phyloP scores from a whole-genome alignment of 2,888 invertebrate genomes.

The Erynnis tages region DNA sequence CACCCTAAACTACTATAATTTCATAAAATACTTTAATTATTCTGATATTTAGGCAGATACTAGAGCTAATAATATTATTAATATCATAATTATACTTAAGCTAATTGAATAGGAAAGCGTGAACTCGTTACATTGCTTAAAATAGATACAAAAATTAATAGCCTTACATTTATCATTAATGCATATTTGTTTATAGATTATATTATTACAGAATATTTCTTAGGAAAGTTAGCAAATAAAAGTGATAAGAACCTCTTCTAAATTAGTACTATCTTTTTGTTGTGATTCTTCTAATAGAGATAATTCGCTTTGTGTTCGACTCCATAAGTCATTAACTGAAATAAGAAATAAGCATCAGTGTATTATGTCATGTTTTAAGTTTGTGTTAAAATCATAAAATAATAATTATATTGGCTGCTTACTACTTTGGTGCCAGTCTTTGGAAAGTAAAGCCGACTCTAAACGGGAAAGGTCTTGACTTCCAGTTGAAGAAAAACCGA shows the following conservation, averaged over 20 bases:
- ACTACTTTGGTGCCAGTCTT: slow-evolving; percentile 75
- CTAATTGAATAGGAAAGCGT: too few relatives aligned
- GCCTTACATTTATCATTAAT: too few relatives aligned
- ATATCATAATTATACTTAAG: too few relatives aligned
- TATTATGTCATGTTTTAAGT: too few relatives aligned
- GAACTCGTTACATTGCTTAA: too few relatives aligned
- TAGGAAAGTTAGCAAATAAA: slow-evolving; percentile 35
- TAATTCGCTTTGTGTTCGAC: slow-evolving; percentile 53
- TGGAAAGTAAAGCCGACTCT: slow-evolving; percentile 65
- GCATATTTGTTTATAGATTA: neutral
- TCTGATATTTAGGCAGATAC: too few relatives aligned
- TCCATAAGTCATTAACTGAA: slow-evolving; percentile 83
- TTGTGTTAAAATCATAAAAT: too few relatives aligned
- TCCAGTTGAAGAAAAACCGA: slow-evolving; percentile 65
- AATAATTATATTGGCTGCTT: too few relatives aligned
- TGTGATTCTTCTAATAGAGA: slow-evolving; percentile 62
- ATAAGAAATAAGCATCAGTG: slow-evolving; percentile 28
- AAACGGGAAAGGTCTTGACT: slow-evolving; percentile 55
- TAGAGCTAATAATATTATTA: too few relatives aligned
- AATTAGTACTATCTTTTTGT: slow-evolving; percentile 47
- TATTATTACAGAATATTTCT: neutral
- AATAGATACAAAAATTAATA: too few relatives aligned
- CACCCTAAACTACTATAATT: too few relatives aligned
- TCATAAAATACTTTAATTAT: too few relatives aligned
- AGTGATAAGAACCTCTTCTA: slow-evolving; percentile 53